These are phyloP conservation scores for Pipistrellus nathusii DNA, from an alignment of 2,797 vertebrate species.

Conservation along the genomic window DNA sequence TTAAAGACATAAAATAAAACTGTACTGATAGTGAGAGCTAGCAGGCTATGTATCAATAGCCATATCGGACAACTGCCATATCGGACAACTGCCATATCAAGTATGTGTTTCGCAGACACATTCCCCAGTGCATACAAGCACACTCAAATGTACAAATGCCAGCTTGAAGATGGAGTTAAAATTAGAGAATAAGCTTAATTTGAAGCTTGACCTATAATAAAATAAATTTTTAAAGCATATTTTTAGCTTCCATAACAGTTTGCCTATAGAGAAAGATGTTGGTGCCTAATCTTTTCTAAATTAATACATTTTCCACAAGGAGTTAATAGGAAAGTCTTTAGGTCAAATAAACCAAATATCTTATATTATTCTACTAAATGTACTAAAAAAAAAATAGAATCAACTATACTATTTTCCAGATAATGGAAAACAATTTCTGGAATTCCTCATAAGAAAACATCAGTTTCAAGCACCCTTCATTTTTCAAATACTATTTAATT, in stretches of 20 bases:
- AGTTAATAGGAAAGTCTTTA: too few relatives aligned
- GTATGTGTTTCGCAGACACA: neutral
- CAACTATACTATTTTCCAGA: too few relatives aligned
- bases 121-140: fast-evolving
- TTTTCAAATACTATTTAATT: neutral
- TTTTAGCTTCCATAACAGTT: neutral
- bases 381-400: too few relatives aligned
- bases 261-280: too few relatives aligned
- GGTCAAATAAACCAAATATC: too few relatives aligned
- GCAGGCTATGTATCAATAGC: fast-evolving
- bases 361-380: too few relatives aligned
- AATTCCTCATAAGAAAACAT: neutral
- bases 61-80: neutral
- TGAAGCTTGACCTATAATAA: neutral
- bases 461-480: neutral
- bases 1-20: neutral
- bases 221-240: neutral
- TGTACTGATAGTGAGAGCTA: neutral
- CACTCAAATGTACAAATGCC: neutral
- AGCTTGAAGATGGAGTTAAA: neutral
- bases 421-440: too few relatives aligned
- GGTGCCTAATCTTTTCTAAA: too few relatives aligned
- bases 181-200: neutral
- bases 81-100: neutral
- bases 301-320: too few relatives aligned